Evolutionary conservation across 2,113 vertebrate genomes (phyloP), one percentile per base, ranked within the genome.

Genomic region (Callaeas wilsoni): DNA sequence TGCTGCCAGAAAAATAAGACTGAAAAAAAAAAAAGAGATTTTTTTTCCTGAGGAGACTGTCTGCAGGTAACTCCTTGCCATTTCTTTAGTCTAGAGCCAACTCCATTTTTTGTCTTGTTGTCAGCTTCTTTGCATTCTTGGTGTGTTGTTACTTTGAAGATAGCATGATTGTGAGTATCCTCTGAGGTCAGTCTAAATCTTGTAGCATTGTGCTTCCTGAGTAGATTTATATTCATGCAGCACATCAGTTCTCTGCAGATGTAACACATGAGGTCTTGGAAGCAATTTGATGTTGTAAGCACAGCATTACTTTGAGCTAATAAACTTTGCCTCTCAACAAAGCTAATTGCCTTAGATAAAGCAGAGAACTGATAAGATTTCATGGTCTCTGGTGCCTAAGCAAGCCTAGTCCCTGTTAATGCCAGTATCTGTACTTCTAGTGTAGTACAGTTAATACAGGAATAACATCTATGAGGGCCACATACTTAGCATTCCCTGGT

Each of bases 321-420:
- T 76, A 73, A 84, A 82, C 53, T 88, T 71, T 83, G 59, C 55
- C n/a, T 84, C 32, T 90, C 5, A 6, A 29, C 29, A 77, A 82
- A 88, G 57, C 67, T 83, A 83, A 92, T 85, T 90, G 67, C 46
- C 41, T 96, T 35, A 46, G 71, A 88, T 49, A 94, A 78, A 92
- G 57, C 55, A 62, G 15, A 0, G 0, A 50, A 27, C 18, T 60
- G 82, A 71, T 84, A 78, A 85, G 35, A 26, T 81, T 92, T 90
- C 26, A 4, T n/a, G 13, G 63, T 76, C 53, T 56, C 70, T 83
- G 70, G 29, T 76, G 63, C 44, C 71, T 84, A 67, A 62, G 83
- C 41, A 67, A 79, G 23, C 46, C n/a, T 83, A 37, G 57, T 44
- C 46, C 17, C 44, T 21, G 19, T 53, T 86, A 55, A 60, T 33